phyloP scores from a whole-genome alignment of 2,113 vertebrate genomes.

The Chlorodrepanis virens region DNA sequence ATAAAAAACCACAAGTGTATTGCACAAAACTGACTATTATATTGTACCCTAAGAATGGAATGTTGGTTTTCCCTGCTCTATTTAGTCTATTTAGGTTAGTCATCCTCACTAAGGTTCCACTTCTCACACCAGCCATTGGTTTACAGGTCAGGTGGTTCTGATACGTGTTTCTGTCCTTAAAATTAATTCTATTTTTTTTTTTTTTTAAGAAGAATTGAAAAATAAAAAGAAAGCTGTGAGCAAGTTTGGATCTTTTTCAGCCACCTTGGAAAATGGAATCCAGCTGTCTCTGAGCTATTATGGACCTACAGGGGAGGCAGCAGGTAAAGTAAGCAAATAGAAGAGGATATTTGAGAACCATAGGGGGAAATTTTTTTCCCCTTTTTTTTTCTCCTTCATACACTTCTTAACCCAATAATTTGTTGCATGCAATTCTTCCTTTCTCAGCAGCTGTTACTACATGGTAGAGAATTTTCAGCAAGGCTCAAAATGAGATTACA shows the following conservation, averaged over 20 bases:
- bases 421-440: constrained; percentile 7
- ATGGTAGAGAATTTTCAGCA: not conserved
- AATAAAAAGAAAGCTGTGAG: constrained; percentile 56
- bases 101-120: not conserved
- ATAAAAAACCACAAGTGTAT: not conserved
- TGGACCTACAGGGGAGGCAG: constrained; percentile 73
- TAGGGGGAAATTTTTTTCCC: not conserved
- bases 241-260: constrained; percentile 85
- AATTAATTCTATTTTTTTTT: not conserved
- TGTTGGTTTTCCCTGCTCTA: not conserved
- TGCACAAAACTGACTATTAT: not conserved
- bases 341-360: not conserved
- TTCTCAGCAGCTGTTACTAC: constrained; percentile 17
- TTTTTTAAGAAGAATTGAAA: not conserved
- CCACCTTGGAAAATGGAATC: constrained; percentile 84
- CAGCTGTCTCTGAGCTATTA: constrained; percentile 86
- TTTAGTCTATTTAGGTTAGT: not conserved
- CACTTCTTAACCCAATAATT: not conserved
- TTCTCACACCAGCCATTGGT: not conserved
- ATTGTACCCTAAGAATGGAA: not conserved
- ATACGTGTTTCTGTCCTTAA: not conserved
- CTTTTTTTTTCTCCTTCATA: not conserved
- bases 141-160: not conserved
- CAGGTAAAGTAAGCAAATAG: constrained; percentile 73
- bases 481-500: not conserved